These are phyloP conservation scores for Lithobates pipiens DNA, from an alignment of 2,797 vertebrate genomes.

Conservation along the genomic window DNA sequence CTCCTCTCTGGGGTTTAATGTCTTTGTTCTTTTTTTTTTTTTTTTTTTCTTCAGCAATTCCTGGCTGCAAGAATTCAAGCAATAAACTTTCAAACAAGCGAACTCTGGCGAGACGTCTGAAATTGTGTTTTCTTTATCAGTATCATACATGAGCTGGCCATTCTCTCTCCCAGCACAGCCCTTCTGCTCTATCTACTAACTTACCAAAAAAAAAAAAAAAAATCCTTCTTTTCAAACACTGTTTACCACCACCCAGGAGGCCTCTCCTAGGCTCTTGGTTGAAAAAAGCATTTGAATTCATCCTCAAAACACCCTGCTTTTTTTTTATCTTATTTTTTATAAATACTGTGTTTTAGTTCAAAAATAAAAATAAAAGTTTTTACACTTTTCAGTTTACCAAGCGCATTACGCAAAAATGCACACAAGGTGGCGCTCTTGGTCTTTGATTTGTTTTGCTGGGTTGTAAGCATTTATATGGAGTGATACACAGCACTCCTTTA, in stretches of 20 bases:
- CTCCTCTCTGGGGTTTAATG: conserved; percentile 69
- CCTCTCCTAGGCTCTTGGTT: neutral
- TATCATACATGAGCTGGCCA: conserved; percentile 71
- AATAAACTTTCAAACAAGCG: conserved; percentile 70
- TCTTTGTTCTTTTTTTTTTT: conserved; percentile 79
- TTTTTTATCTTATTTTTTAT: neutral
- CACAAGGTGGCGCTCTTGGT: conserved; percentile 89
- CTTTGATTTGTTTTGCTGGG: conserved; percentile 68
- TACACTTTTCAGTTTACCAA: neutral
- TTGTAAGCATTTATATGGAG: neutral
- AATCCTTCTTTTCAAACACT: no score
- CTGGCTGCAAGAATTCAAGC: conserved; percentile 72
- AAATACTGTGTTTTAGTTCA: neutral
- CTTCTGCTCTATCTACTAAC: neutral
- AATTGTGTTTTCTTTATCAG: conserved; percentile 73
- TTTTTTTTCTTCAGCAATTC: conserved; percentile 73
- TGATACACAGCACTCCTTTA: no score
- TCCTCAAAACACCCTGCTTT: no score
- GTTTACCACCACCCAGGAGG: neutral
- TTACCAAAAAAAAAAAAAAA: neutral
- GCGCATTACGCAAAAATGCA: conserved; percentile 20
- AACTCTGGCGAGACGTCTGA: conserved; percentile 81
- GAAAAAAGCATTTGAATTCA: neutral
- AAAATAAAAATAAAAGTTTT: neutral
- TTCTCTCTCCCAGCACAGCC: conserved; percentile 11